Base-by-base conservation (phyloP, 2,888 invertebrate genomes). In the Tachystola acroxantha region DNA sequence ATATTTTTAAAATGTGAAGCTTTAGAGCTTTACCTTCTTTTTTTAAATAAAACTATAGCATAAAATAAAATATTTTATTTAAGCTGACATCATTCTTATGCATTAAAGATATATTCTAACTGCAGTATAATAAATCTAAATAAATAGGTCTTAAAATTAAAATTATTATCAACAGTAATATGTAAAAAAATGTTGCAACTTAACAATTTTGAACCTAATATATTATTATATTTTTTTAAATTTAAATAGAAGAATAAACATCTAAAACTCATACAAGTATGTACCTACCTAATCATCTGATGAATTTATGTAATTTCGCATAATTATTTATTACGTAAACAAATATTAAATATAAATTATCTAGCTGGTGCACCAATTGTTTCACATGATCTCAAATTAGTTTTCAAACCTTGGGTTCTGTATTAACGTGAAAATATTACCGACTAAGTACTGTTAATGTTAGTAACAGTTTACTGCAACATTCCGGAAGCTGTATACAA, bases 401-500 rank as follows among this genome's bases (percentile, higher is more conserved):
- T 27, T 27, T 27, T 26, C 16, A 25, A 11, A 31, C 26, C 7
- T 34, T 14, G 7, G 16, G 11, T 28, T 22, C 39, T 36, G 42
- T 37, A 42, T 53, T 44, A 26, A 45, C 30, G 20, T 28, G 13
- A 33, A 44, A 43, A 32, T 43, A 53, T 48, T 59, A 55, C 50
- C 48, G 42, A 59, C 63, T 67, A 69, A 60, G 62, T 67, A 69
- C 53, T 68, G 70, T 73, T 80, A 77, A 62, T 69, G 81, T 85
- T 86, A 85, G 78, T 84, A 73, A 73, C 72, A 75, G 74, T 78
- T 76, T 70, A 79, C 71, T 76, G 70, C 73, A 85, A 86, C 86
- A 86, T 82, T 86, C 86, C 86, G 84, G 64, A 84, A 85, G 86
- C 86, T 85, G 81, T 85, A 64, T 85, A 86, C 86, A 86, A 85